Evolutionary conservation across 2,113 vertebrate genomes (phyloP).

Genomic region (Leucopsar rothschildi): DNA sequence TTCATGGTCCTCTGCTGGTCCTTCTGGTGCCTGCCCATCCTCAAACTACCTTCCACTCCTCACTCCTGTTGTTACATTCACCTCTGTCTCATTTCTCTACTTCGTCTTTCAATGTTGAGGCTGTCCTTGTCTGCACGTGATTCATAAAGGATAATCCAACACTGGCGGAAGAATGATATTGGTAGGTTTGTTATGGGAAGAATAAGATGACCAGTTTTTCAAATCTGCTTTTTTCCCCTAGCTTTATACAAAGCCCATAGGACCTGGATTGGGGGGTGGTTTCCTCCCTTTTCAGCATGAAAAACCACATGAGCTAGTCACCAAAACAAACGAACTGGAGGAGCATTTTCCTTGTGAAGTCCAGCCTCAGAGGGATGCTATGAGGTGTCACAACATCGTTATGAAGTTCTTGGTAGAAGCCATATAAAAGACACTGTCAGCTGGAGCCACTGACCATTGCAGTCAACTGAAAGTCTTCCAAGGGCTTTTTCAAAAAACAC

Average conservation of each 20-base stretch:
- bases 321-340: not conserved
- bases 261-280: not conserved
- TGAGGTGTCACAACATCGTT: not conserved
- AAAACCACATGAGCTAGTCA: not conserved
- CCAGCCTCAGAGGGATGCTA: not conserved
- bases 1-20: not conserved
- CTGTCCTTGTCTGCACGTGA: not conserved
- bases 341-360: not conserved
- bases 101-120: not conserved
- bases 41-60: not conserved
- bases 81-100: not conserved
- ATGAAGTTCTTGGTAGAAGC: not conserved
- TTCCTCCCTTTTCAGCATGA: not conserved
- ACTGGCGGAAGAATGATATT: not conserved
- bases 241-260: not conserved
- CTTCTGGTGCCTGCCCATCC: not conserved
- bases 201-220: not conserved
- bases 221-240: not conserved
- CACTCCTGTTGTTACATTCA: not conserved
- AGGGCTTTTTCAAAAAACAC: not conserved
- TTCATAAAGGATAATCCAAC: not conserved
- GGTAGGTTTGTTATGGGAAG: not conserved
- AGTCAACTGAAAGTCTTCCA: not conserved
- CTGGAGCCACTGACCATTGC: not conserved
- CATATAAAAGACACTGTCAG: not conserved